phyloP scores from a whole-genome alignment of 1,140 invertebrate species.

The Linepithema humile region DNA sequence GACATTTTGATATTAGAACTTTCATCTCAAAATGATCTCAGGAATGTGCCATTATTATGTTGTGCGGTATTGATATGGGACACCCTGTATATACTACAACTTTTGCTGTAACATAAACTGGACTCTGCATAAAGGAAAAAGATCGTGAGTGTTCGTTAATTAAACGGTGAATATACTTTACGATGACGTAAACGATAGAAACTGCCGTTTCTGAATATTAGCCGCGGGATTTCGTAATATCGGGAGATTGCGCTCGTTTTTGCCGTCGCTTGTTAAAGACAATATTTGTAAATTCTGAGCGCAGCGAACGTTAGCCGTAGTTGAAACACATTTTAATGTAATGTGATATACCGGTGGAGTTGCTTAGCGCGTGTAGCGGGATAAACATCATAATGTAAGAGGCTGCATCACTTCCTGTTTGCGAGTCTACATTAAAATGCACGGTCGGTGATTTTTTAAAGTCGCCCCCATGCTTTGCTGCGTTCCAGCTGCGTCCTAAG shows the following conservation, averaged over 20 bases:
- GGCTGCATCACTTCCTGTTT: slow-evolving; percentile 55
- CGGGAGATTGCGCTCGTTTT: not conserved
- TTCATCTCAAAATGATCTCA: too few species aligned
- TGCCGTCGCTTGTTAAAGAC: slow-evolving; percentile 15
- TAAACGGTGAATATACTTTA: too few species aligned
- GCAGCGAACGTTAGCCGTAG: slow-evolving; percentile 4
- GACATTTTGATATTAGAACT: too few species aligned
- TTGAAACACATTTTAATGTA: slow-evolving; percentile 47
- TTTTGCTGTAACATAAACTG: too few species aligned
- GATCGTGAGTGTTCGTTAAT: too few species aligned
- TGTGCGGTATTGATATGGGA: too few species aligned
- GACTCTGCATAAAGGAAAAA: too few species aligned
- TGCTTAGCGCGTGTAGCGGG: slow-evolving; percentile 43
- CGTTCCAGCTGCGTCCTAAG: slow-evolving; percentile 45
- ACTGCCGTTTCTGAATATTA: not conserved
- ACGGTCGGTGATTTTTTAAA: slow-evolving; percentile 54
- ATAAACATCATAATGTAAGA: slow-evolving; percentile 57
- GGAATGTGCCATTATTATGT: too few species aligned
- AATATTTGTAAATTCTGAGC: slow-evolving; percentile 39
- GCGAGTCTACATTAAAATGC: slow-evolving; percentile 57
- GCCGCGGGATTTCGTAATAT: not conserved
- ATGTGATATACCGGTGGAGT: slow-evolving; percentile 19
- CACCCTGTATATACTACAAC: too few species aligned
- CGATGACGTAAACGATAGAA: too few species aligned
- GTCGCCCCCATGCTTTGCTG: slow-evolving; percentile 24